Base-by-base conservation (phyloP, 2,888 invertebrate genomes). In the Cheilosia soror region DNA sequence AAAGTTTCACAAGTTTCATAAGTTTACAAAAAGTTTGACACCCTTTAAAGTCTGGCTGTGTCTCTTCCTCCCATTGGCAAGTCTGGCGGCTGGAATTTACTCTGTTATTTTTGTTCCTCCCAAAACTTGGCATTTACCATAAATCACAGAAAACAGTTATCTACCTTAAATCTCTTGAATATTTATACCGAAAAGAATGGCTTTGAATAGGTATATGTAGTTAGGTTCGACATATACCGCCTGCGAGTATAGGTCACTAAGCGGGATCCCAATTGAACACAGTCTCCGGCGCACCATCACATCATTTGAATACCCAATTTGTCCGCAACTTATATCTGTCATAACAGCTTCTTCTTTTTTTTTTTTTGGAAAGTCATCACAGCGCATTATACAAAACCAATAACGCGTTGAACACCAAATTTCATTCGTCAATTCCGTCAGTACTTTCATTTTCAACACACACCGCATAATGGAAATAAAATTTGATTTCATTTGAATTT, bases 231-330 rank as follows among this genome's bases (percentile, higher is more conserved):
- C 37, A 9, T 37, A n/a, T 2, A 37, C 20, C 33, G 25, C 51
- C 11, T n/a, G 31, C 31, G 49, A 73, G 20, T 20, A 25, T 73
- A 33, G 72, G 72, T 73, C 72, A 73, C 25, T 31, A 5, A 53
- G 72, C 51, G 63, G 63, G 25, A 69, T 33, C 49, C 60, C 40
- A 72, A 75, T 65, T 33, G 2, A 33, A 57, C 20, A 44, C 37
- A 60, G 42, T 44, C 13, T 31, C 42, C 42, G 63, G 27, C 9
- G 2, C 42, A n/a, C 42, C 13, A 20, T 47, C 47, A 47, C 15
- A 62, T 65, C 55, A 55, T 44, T 73, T 53, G 60, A 71, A 60
- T 60, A 63, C 20, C 51, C 31, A 73, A 55, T 37, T 65, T 57
- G 44, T 37, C 55, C 37, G 20, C 47, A 47, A 57, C 57, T 65